A percentile compares a stretch with the other conserved stretches of the same genome.
phyloP scores from a whole-genome alignment of 2,797 vertebrate species.

The Manis crassicaudata region DNA sequence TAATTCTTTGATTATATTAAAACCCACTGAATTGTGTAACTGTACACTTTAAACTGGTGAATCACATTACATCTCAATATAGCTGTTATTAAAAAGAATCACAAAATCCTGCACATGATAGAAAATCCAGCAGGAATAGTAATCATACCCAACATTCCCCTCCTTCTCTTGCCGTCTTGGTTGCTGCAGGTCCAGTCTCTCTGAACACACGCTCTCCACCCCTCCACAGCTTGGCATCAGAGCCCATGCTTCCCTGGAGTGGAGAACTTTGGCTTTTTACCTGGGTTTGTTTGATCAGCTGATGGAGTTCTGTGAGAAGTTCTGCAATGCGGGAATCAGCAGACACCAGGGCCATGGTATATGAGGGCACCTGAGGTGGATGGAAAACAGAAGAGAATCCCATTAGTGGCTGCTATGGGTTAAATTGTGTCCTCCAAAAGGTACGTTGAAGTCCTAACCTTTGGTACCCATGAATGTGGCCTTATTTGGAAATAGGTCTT shows the following conservation, averaged over 20 bases:
- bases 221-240: neutral
- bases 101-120: neutral
- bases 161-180: neutral
- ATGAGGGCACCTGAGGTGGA: neutral
- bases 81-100: neutral
- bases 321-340: conserved; percentile 94
- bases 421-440: neutral
- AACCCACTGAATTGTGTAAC: neutral
- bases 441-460: neutral
- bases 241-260: neutral
- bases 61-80: neutral
- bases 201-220: neutral
- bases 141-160: neutral
- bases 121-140: neutral
- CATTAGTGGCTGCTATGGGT: neutral
- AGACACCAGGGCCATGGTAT: conserved; percentile 89
- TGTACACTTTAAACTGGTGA: neutral
- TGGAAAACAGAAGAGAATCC: neutral
- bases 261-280: conserved; percentile 68
- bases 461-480: neutral
- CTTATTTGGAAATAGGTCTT: neutral
- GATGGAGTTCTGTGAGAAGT: conserved; percentile 93
- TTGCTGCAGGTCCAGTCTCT: neutral
- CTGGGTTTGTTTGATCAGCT: conserved; percentile 96
- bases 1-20: neutral